Conservation (phyloP, 2,797 vertebrate genomes). For the Phataginus tricuspis region DNA sequence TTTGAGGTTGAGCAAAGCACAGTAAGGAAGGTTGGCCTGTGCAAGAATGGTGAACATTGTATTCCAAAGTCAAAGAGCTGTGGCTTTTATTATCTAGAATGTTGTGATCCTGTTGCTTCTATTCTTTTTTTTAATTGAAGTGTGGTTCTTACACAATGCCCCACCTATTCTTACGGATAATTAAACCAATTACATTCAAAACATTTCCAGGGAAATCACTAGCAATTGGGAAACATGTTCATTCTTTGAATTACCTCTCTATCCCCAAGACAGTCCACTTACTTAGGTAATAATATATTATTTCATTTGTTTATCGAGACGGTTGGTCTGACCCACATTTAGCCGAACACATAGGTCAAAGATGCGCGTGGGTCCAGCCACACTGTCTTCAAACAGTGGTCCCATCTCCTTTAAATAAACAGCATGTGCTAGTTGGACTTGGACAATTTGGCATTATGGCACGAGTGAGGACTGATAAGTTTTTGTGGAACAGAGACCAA, state of each 20-base stretch:
- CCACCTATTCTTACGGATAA: slow-evolving; percentile 26
- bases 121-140: neutral
- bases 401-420: neutral
- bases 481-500: neutral
- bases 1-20: neutral
- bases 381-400: neutral
- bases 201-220: neutral
- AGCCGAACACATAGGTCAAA: neutral
- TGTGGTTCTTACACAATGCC: too few species aligned
- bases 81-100: neutral
- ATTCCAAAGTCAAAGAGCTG: slow-evolving; percentile 10
- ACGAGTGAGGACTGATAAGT: neutral
- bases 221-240: neutral
- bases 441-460: neutral
- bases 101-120: neutral
- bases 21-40: neutral
- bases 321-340: neutral
- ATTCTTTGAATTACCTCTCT: neutral
- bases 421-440: neutral
- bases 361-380: neutral
- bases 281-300: neutral
- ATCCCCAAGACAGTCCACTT: neutral
- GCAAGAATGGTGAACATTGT: neutral
- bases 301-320: neutral
- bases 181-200: slow-evolving; percentile 31